Conservation (phyloP, 1,140 invertebrate species). For the Camponotus floridanus region DNA sequence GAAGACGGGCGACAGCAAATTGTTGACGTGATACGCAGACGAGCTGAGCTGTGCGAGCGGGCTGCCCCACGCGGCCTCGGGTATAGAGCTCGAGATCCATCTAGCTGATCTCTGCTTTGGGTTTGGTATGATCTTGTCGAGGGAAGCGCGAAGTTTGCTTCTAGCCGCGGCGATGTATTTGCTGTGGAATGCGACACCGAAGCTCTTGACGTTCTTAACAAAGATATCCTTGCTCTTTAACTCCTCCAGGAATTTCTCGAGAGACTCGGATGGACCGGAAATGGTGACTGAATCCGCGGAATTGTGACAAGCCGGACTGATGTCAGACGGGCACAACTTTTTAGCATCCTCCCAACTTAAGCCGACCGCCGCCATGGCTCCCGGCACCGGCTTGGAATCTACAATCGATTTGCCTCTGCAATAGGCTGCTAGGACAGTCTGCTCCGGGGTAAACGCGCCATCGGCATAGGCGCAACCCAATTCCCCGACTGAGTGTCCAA, state of each 20-base stretch:
- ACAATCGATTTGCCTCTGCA: slow-evolving; percentile 95
- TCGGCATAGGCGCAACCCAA: slow-evolving; percentile 99
- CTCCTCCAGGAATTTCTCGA: slow-evolving; percentile 91
- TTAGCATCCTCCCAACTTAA: slow-evolving; percentile 95
- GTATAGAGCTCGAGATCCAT: slow-evolving; percentile 98
- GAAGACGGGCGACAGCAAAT: slow-evolving; percentile 94
- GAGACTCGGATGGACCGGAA: slow-evolving; percentile 92
- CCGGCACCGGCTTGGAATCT: slow-evolving; percentile 90
- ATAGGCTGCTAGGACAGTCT: slow-evolving; percentile 96
- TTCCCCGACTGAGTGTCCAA: slow-evolving; percentile 98
- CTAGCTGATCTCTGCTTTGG: slow-evolving; percentile 92
- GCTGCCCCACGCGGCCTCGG: slow-evolving; percentile 93
- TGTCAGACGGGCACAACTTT: slow-evolving; percentile 90
- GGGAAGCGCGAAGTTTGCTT: slow-evolving; percentile 91
- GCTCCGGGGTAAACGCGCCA: slow-evolving; percentile 96
- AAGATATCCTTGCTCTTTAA: slow-evolving; percentile 94
- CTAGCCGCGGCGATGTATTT: slow-evolving; percentile 95
- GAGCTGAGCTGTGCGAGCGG: slow-evolving; percentile 93
- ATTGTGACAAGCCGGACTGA: slow-evolving; percentile 97
- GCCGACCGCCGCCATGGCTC: slow-evolving; percentile 94
- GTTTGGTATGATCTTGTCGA: slow-evolving; percentile 93
- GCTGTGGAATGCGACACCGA: slow-evolving; percentile 97
- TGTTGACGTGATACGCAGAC: slow-evolving; percentile 98
- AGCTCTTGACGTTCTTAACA: slow-evolving; percentile 95
- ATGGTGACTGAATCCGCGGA: slow-evolving; percentile 96